Conservation (phyloP, 2,113 vertebrate species). For the Donacobius atricapilla region DNA sequence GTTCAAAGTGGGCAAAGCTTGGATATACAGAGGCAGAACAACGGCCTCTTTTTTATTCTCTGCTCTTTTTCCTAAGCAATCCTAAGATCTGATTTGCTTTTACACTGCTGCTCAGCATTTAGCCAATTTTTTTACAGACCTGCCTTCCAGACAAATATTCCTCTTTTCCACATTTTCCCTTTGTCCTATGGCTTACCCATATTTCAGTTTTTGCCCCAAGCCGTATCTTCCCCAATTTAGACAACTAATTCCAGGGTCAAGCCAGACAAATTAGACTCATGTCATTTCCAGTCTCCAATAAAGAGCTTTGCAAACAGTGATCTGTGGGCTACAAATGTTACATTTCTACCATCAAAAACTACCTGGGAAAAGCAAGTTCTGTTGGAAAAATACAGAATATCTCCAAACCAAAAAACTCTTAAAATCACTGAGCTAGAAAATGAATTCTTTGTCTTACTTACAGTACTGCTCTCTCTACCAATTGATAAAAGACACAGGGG, state of each 20-base stretch:
- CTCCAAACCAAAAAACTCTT: not conserved
- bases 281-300: not conserved
- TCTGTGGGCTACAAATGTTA: not conserved
- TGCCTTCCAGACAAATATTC: not conserved
- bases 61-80: not conserved
- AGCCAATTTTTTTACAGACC: not conserved
- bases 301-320: not conserved
- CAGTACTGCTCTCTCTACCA: not conserved
- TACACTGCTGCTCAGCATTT: not conserved
- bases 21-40: not conserved
- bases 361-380: not conserved
- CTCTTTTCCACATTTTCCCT: not conserved
- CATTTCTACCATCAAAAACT: not conserved
- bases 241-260: not conserved
- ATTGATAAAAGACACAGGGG: not conserved
- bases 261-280: not conserved
- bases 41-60: not conserved
- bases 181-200: not conserved
- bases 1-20: not conserved
- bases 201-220: not conserved
- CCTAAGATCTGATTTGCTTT: not conserved
- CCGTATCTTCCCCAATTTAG: not conserved
- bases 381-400: not conserved
- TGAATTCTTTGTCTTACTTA: not conserved
- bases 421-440: not conserved